Base-by-base conservation (phyloP, 2,113 vertebrate species). In the Pavo muticus region DNA sequence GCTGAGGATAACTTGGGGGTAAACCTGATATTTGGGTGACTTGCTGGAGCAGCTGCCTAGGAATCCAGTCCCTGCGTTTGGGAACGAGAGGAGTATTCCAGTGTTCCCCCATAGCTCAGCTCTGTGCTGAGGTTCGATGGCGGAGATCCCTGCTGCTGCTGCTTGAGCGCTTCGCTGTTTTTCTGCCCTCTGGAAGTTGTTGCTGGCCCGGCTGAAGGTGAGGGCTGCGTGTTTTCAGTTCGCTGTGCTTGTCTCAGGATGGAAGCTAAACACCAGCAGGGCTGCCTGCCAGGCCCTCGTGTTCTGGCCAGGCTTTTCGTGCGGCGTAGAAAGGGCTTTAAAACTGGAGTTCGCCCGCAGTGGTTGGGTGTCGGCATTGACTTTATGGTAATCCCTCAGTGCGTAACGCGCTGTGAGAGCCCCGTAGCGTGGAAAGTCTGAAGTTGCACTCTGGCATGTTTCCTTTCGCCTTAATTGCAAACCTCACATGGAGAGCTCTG, bases 391-490 rank as follows among this genome's bases (percentile, higher is more conserved):
- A 93, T 84, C 93, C 86, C 83, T 93, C 90, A 88, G 73, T 14
- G 72, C 18, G 57, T 84, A 84, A 87, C 0, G 8, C 0, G 3
- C 80, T 92, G 81, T 75, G 92, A 88, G 88, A 95, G 90, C 96
- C 86, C 88, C 57, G 80, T 93, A 91, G 91, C 73, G 70, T 95
- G 93, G 90, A 95, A 95, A 95, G 88, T 93, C 90, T 94, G 82
- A 95, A 96, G 85, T 87, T 70, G 71, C 86, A 69, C 65, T 87
- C 90, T 93, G 94, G 91, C 80, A 5, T 87, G 73, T 86, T 93
- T 95, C 76, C 74, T 57, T 87, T 59, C 83, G 87, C 48, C 47
- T 79, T 96, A 76, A 94, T 92, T 92, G 87, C 84, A 70, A 90
- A 39, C 70, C 73, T 90, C 24, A 54, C 57, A 63, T 88, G 76